A percentile compares a stretch with the other conserved stretches of the same genome.
phyloP scores from a whole-genome alignment of 2,797 vertebrate genomes.

The Enteromius fasciolatus region DNA sequence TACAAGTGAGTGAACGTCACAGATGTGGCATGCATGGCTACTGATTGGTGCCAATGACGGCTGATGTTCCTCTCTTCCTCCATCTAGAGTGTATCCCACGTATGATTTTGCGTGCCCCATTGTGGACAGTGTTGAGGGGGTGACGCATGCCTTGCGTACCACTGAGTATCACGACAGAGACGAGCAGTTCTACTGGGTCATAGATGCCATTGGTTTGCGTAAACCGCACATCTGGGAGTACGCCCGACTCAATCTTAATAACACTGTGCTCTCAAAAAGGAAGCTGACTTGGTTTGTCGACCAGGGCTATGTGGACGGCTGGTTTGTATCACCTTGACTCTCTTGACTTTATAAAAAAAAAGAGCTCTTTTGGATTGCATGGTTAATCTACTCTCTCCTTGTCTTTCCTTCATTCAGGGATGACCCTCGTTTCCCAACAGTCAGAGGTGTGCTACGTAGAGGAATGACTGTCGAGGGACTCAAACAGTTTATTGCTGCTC shows the following conservation, averaged over 20 bases:
- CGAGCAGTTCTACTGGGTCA: slow-evolving; percentile 97
- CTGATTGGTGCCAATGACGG: not conserved
- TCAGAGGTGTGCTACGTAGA: slow-evolving; percentile 93
- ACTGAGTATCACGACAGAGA: slow-evolving; percentile 98
- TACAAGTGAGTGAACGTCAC: slow-evolving; percentile 82
- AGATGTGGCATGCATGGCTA: not conserved
- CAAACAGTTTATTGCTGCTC: slow-evolving; percentile 97
- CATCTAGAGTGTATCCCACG: slow-evolving; percentile 89
- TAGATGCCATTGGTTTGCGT: slow-evolving; percentile 86
- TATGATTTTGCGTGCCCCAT: slow-evolving; percentile 99
- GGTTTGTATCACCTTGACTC: slow-evolving; percentile 76
- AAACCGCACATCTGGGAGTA: slow-evolving; percentile 98
- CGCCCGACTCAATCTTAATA: slow-evolving; percentile 95
- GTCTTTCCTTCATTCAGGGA: slow-evolving; percentile 78
- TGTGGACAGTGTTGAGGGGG: slow-evolving; percentile 95
- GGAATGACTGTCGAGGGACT: slow-evolving; percentile 98
- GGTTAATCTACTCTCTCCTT: not conserved
- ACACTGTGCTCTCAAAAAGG: slow-evolving; percentile 96
- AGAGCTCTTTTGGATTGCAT: not conserved
- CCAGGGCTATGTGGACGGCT: slow-evolving; percentile 95
- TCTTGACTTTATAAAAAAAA: not conserved
- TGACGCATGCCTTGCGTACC: slow-evolving; percentile 95
- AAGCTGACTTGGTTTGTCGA: slow-evolving; percentile 98
- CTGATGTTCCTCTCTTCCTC: not conserved
- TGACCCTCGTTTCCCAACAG: slow-evolving; percentile 97